Evolutionary conservation across 2,888 invertebrate species (phyloP).

Genomic region (Andrena dorsata): DNA sequence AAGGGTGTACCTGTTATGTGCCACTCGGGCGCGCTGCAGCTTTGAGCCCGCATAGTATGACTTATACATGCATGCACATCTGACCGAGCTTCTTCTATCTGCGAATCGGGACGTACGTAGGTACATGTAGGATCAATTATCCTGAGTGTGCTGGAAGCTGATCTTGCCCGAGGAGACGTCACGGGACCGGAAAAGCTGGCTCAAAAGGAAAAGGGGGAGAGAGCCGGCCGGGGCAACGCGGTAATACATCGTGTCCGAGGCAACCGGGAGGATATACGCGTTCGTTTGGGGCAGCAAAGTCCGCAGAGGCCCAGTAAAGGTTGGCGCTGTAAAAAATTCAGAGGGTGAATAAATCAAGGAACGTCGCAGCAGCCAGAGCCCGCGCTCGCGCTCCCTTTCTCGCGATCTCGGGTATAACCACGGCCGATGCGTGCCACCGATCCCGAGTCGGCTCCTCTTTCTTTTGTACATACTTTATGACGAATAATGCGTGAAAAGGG

Average conservation of each 20-base stretch:
- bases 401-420: slow-evolving; percentile 76
- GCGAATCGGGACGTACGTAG: neutral
- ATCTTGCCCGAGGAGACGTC: slow-evolving; percentile 36
- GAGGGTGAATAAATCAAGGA: slow-evolving; percentile 82
- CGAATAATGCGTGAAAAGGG: slow-evolving; percentile 72
- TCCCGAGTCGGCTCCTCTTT: slow-evolving; percentile 48
- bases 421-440: slow-evolving; percentile 57
- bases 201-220: slow-evolving; percentile 19
- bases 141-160: slow-evolving; percentile 38
- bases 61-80: too few species aligned
- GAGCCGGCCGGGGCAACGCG: slow-evolving; percentile 7
- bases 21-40: too few species aligned
- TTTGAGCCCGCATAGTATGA: too few species aligned
- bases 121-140: slow-evolving; percentile 54
- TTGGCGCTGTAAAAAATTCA: slow-evolving; percentile 80
- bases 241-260: slow-evolving; percentile 64
- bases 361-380: slow-evolving; percentile 74
- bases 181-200: slow-evolving; percentile 19
- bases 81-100: too few species aligned
- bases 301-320: slow-evolving; percentile 64
- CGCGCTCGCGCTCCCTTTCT: slow-evolving; percentile 41
- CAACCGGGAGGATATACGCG: slow-evolving; percentile 59
- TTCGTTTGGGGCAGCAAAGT: slow-evolving; percentile 67
- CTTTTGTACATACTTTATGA: slow-evolving; percentile 69
- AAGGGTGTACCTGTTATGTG: too few species aligned